Base-by-base conservation (phyloP, 2,888 invertebrate genomes). In the Apodemia duryi region DNA sequence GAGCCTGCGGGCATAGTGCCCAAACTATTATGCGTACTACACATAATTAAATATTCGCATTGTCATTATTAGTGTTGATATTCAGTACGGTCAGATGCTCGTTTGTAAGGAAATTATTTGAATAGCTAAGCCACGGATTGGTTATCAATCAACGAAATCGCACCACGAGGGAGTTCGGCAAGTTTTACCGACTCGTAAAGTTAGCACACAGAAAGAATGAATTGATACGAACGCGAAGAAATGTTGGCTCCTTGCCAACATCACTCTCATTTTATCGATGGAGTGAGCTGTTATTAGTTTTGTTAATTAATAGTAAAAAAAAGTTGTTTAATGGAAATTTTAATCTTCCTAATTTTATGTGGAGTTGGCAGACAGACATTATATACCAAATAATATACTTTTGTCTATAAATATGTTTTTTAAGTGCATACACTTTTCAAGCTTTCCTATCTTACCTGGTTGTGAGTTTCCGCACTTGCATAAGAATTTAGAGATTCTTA, bases 181-280 rank as follows among this genome's bases (percentile, higher is more conserved):
- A 85, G 80, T 85, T 86, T 80, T 80, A 83, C 74, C 73, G 75
- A 81, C 78, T 85, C 83, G 78, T 87, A 88, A 88, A 87, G 75
- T 80, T 78, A 77, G 65, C 68, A 75, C 75, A 78, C 74, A 74
- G 73, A 74, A 73, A 74, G 76, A 79, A 82, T 81, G 68, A 79
- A 80, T 72, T 76, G 77, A 76, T 71, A 72, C 71, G 75, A 78
- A 77, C 76, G 77, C 78, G 81, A 79, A 77, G 77, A 69, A 70
- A 72, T 73, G 72, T 83, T 86, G 88, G 88, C 84, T 57, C 38
- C 65, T 66, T 54, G 84, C 89, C 88, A 88, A 81, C 72, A 70
- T 65, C 73, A 77, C 75, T 79, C 71, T 73, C 71, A 75, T 49
- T 49, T 49, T 49, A 49, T 64, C 62, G 68, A 64, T 61, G 57